These are phyloP conservation scores for Notocelia uddmanniana DNA, from an alignment of 2,888 invertebrate species.

Conservation along the genomic window DNA sequence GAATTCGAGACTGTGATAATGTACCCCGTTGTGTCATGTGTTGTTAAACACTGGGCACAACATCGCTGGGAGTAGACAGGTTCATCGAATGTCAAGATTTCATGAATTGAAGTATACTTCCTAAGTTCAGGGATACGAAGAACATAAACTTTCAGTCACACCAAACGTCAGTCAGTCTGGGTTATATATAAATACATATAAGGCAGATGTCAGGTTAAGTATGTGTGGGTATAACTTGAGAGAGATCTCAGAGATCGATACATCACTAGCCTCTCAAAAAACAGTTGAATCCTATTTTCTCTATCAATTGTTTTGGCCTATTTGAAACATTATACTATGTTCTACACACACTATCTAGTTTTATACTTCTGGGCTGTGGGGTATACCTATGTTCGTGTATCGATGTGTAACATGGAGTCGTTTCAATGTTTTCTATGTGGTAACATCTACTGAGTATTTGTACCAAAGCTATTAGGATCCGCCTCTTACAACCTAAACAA, in stretches of 20 bases:
- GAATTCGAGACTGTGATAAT: too few species aligned
- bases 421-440: constrained; percentile 59
- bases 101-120: constrained; percentile 12
- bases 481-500: constrained; percentile 59
- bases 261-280: constrained; percentile 24
- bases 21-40: too few species aligned
- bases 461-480: constrained; percentile 74
- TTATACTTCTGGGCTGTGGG: constrained; percentile 6
- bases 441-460: constrained; percentile 83
- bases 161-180: constrained; percentile 11
- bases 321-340: constrained; percentile 26
- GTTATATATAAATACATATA: background rate
- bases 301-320: constrained; percentile 20
- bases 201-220: background rate
- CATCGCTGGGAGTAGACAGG: background rate
- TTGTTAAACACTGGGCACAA: background rate
- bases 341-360: constrained; percentile 9
- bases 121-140: background rate
- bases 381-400: constrained; percentile 6
- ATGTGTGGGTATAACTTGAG: background rate
- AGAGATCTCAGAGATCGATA: constrained; percentile 20
- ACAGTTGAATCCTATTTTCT: constrained; percentile 8
- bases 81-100: constrained; percentile 5
- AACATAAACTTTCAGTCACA: background rate
- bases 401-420: constrained; percentile 33